Evolutionary conservation across 2,113 vertebrate genomes (phyloP).

Genomic region (Sinocyclocheilus anshuiensis): DNA sequence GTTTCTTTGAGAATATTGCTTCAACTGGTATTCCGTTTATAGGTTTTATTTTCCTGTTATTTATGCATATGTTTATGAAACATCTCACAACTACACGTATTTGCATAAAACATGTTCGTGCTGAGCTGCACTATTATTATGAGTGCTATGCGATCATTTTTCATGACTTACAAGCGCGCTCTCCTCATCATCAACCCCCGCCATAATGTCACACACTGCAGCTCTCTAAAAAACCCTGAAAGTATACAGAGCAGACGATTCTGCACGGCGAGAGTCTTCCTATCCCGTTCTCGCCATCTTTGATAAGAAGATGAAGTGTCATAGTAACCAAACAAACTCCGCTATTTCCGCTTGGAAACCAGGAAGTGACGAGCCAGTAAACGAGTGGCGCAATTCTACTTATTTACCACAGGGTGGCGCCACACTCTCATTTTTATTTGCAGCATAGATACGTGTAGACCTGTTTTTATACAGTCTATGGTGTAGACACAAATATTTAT

Average conservation of each 20-base stretch:
- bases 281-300: slow-evolving; percentile 69
- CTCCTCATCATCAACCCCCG: slow-evolving; percentile 72
- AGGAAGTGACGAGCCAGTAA: background rate
- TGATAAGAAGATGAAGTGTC: slow-evolving; percentile 59
- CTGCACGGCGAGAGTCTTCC: background rate
- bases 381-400: background rate
- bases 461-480: no score
- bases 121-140: background rate
- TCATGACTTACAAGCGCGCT: slow-evolving; percentile 68
- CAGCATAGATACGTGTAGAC: no score
- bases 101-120: no score
- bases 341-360: slow-evolving; percentile 53
- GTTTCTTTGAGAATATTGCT: no score
- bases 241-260: background rate
- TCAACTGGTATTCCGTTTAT: no score
- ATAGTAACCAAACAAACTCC: slow-evolving; percentile 67
- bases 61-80: background rate
- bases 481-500: background rate
- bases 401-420: background rate
- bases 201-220: background rate
- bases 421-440: background rate
- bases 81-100: background rate
- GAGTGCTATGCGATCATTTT: background rate
- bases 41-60: no score
- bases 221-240: background rate